Evolutionary conservation across 2,888 invertebrate genomes (phyloP), one percentile per base, ranked within the genome.

Genomic region (Heliothis peltigera): DNA sequence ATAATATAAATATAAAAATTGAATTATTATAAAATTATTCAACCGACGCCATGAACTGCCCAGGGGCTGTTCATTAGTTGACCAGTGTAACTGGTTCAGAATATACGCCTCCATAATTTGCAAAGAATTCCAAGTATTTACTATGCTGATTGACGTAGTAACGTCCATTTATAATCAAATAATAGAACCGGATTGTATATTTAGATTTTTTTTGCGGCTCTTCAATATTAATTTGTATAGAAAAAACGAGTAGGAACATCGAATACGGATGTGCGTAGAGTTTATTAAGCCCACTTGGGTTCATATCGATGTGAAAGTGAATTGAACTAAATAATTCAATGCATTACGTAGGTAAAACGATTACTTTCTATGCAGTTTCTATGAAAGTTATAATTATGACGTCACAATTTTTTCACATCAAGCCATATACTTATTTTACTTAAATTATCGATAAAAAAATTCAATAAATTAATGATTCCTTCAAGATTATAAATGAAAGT

Each of bases 101-200:
- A 17, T 42, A 39, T 52, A 17, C 6, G 22, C 18, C 3, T 44
- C 3, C 15, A 25, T 25, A 56, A 6, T 59, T 54, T 12, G 5
- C 17, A 43, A 39, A 25, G 44, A 51, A 57, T 67, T 51, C 43
- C 46, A 58, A 52, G 39, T 25, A 53, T 42, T 52, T 56, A 66
- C n/a, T 35, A 49, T 7, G 3, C n/a, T 19, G 10, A 42, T 25
- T 42, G 53, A 43, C 44, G 39, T 18, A 46, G 3, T 4, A 25
- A 28, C 47, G 43, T 39, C 25, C 62, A 2, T 17, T 43, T 18
- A 42, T 18, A 1, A n/a, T 22, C 2, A 1, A 22, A 22, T 8
- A 47, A 42, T 60, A 49, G 4, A 25, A n/a, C 7, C 0, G 0
- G 12, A 17, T 32, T 8, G 5, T 4, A 4, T 7, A 2, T 2